phyloP scores from a whole-genome alignment of 23 tunicate species.

The Ascidia mentula region DNA sequence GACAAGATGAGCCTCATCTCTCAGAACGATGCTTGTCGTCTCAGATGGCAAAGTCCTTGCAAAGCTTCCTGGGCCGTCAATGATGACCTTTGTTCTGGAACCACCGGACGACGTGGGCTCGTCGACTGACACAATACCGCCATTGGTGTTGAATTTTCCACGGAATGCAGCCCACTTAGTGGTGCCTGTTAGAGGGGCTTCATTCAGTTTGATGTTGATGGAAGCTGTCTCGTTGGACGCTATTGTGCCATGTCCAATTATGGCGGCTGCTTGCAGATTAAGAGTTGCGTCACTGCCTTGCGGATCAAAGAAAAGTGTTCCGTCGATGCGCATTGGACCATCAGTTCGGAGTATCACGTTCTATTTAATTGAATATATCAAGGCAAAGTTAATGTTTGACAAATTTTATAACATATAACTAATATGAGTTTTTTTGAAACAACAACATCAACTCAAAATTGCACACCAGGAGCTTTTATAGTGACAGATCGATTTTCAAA shows the following conservation, averaged over 20 bases:
- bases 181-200: conserved; percentile 15
- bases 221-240: neutral
- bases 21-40: conserved; percentile 5
- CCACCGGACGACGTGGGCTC: neutral
- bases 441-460: no score
- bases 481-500: no score
- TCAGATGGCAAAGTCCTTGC: neutral
- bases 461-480: no score
- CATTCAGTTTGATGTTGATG: neutral
- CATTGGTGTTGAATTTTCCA: conserved; percentile 12
- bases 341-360: conserved; percentile 15
- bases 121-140: neutral
- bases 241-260: conserved; percentile 18
- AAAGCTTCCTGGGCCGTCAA: conserved; percentile 13
- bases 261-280: neutral
- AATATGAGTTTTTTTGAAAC: no score
- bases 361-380: no score
- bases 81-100: neutral
- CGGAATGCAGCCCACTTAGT: conserved; percentile 18
- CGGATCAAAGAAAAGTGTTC: neutral
- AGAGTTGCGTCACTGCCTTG: conserved; percentile 11
- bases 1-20: neutral
- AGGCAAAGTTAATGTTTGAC: no score
- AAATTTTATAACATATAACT: no score
- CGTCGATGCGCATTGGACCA: conserved; percentile 16